phyloP scores from a whole-genome alignment of 1,140 invertebrate genomes.

The Pogonomyrmex barbatus region DNA sequence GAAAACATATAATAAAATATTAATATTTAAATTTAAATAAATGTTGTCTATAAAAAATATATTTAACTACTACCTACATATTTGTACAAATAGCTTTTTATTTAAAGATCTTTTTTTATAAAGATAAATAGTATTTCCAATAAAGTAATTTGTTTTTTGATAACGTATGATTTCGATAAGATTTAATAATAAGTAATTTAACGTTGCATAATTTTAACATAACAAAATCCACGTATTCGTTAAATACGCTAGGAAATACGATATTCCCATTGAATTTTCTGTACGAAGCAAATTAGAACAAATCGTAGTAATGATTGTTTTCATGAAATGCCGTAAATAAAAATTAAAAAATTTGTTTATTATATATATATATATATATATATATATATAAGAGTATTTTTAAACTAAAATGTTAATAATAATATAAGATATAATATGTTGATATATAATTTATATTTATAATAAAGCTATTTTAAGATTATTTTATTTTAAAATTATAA shows the following conservation, averaged over 20 bases:
- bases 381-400: neutral
- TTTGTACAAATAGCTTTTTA: neutral
- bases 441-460: neutral
- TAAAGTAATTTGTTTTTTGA: neutral
- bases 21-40: slow-evolving; percentile 7
- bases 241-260: neutral
- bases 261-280: slow-evolving; percentile 5
- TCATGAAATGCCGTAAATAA: neutral
- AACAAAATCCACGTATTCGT: neutral
- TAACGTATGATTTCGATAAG: too few relatives aligned
- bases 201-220: neutral
- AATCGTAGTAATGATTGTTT: neutral
- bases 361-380: neutral
- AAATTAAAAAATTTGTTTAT: neutral
- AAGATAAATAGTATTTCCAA: neutral
- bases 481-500: neutral
- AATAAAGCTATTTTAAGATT: neutral
- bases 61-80: neutral
- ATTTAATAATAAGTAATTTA: neutral
- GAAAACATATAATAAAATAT: neutral
- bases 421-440: neutral
- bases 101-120: neutral
- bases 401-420: neutral
- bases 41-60: neutral
- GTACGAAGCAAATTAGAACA: neutral